Percentiles rank a stretch among this genome's conserved stretches.
Conservation (phyloP, 2,797 vertebrate genomes). For the Gorsachius magnificus region DNA sequence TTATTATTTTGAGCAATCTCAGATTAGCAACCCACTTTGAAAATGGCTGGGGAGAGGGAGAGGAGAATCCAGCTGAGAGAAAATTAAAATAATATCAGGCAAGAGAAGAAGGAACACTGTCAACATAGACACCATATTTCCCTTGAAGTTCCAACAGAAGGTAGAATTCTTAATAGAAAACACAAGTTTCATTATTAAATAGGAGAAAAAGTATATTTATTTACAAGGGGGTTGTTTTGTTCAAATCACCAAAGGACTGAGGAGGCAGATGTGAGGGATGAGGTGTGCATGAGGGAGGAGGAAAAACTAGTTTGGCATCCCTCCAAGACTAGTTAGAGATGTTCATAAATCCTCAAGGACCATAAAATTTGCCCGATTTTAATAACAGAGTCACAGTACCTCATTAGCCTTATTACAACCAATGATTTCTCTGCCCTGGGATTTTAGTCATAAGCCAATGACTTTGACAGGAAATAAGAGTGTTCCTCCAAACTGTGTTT, state of each 20-base stretch:
- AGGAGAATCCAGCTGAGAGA: not conserved
- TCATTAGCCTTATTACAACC: not conserved
- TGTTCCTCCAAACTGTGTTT: not conserved
- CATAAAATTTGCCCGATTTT: not conserved
- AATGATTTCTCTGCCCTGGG: not conserved
- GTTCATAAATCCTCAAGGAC: not conserved
- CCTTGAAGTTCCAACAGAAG: not conserved
- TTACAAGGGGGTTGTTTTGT: not conserved
- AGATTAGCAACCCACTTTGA: not conserved
- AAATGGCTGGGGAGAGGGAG: not conserved
- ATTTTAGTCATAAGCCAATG: not conserved
- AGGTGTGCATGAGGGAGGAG: not conserved
- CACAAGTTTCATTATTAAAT: not conserved
- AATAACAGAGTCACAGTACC: not conserved
- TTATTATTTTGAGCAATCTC: not conserved
- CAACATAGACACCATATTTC: not conserved
- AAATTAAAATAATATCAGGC: not conserved
- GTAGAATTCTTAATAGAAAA: not conserved
- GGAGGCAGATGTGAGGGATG: not conserved
- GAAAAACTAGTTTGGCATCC: not conserved
- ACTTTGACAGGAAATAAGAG: not conserved
- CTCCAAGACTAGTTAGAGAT: constrained; percentile 4
- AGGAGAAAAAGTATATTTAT: not conserved
- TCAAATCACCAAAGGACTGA: not conserved
- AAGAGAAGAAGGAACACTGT: not conserved